Evolutionary conservation across 2,797 vertebrate species (phyloP).

Genomic region (Melanotaenia nigrans): DNA sequence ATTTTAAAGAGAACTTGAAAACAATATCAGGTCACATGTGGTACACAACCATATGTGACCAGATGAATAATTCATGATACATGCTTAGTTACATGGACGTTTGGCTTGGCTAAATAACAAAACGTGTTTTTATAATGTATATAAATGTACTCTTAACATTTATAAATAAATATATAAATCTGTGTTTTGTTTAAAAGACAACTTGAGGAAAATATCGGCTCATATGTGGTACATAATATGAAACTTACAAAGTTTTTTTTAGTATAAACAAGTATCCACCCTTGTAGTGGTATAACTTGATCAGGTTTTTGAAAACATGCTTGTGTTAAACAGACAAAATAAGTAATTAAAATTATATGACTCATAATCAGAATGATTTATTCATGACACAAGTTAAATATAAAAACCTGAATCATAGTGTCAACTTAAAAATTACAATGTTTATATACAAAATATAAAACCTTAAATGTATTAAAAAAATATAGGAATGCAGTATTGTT

Average conservation of each 20-base stretch:
- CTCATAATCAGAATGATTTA: constrained; percentile 64
- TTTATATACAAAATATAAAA: constrained; percentile 62
- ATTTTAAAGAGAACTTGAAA: neutral
- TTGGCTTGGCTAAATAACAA: no score
- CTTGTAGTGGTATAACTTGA: no score
- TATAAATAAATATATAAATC: no score
- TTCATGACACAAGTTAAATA: constrained; percentile 57
- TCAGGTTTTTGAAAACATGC: neutral
- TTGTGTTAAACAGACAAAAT: constrained; percentile 14
- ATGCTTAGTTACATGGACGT: no score
- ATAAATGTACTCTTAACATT: no score
- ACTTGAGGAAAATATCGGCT: neutral
- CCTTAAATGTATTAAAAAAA: constrained; percentile 42
- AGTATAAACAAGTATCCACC: neutral
- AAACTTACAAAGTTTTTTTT: neutral
- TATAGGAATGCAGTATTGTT: constrained; percentile 39
- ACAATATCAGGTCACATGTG: neutral
- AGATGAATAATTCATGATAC: no score
- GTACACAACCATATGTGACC: neutral
- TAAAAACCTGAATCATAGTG: constrained; percentile 46
- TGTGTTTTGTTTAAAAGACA: neutral
- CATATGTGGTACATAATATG: neutral
- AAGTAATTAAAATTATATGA: constrained; percentile 27
- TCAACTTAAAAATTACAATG: constrained; percentile 33
- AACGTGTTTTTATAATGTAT: no score